Evolutionary conservation across 2,113 vertebrate species (phyloP), one percentile per base, ranked within the genome.

Genomic region (Bubalus kerabau): DNA sequence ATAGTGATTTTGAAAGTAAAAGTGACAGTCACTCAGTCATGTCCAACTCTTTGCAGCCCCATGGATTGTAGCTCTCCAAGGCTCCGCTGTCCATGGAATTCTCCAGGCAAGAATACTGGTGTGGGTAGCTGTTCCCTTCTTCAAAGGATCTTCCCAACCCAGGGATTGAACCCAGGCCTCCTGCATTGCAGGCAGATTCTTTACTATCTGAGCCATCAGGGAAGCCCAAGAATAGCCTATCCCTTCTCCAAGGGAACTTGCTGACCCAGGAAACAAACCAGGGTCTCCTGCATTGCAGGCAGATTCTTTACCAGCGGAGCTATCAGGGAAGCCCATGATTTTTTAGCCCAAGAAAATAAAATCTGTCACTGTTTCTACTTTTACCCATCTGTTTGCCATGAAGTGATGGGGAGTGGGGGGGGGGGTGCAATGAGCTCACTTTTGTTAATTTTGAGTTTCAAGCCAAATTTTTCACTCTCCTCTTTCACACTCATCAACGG

Each of bases 241-340:
- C 8, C 64, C 17, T 67, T 67, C 64, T 67, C 32, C 17, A 36
- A 9, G 2, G 64, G 17, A 67, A 36, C 32, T 67, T 67, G 32
- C 64, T 0, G 0, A 36, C 8, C 8, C 8, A 67, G 16, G 32
- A n/a, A 67, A n/a, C 32, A 36, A 36, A 67, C 17, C 32, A 19
- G 17, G 32, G 4, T 36, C 8, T 67, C 32, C 32, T 67, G 32
- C 64, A 67, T 36, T 67, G 17, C 64, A 36, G 32, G 64, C 17
- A 21, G 9, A 21, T 36, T 36, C 32, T 67, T 67, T 67, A 67
- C 17, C 32, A 67, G 9, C n/a, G 36, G 64, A 36, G 17, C n/a
- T 67, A 36, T 67, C n/a, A 67, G 64, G 64, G 17, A 67, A 36
- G 64, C 17, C n/a, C 4, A 0, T 36, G 32, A 67, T 36, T 67